Conservation (phyloP, 2,113 vertebrate species). For the Hippocampus guttulatus region DNA sequence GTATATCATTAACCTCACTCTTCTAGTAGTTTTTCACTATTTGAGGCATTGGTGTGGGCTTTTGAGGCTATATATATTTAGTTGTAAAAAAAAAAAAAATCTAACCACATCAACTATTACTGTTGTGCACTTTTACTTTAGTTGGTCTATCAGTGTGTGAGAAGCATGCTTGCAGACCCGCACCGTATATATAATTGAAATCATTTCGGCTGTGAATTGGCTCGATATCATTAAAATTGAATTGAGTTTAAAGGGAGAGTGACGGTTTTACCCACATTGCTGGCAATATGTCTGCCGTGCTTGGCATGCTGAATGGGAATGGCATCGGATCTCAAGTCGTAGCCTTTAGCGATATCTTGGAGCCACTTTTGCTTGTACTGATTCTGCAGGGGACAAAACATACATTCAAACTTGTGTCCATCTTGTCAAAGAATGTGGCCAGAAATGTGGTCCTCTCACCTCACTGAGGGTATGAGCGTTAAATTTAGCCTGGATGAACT, state of each 20-base stretch:
- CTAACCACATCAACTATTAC: too few relatives aligned
- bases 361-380: slow-evolving; percentile 83
- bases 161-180: too few relatives aligned
- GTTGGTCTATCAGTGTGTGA: too few relatives aligned
- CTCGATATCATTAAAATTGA: not conserved
- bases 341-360: slow-evolving; percentile 82
- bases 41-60: not conserved
- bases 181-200: too few relatives aligned
- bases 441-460: slow-evolving; percentile 64
- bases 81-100: too few relatives aligned
- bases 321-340: slow-evolving; percentile 82
- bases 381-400: slow-evolving; percentile 68
- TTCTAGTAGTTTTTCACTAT: too few relatives aligned
- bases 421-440: not conserved
- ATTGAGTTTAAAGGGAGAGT: not conserved
- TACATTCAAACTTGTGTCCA: not conserved
- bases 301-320: slow-evolving; percentile 87
- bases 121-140: too few relatives aligned
- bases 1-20: too few relatives aligned
- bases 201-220: too few relatives aligned
- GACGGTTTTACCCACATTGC: slow-evolving; percentile 79
- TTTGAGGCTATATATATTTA: not conserved
- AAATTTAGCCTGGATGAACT: slow-evolving; percentile 88
- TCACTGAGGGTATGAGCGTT: slow-evolving; percentile 87
- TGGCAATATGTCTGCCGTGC: slow-evolving; percentile 83